Evolutionary conservation across 2,113 vertebrate species (phyloP).

Genomic region (Coptodon rendalli): DNA sequence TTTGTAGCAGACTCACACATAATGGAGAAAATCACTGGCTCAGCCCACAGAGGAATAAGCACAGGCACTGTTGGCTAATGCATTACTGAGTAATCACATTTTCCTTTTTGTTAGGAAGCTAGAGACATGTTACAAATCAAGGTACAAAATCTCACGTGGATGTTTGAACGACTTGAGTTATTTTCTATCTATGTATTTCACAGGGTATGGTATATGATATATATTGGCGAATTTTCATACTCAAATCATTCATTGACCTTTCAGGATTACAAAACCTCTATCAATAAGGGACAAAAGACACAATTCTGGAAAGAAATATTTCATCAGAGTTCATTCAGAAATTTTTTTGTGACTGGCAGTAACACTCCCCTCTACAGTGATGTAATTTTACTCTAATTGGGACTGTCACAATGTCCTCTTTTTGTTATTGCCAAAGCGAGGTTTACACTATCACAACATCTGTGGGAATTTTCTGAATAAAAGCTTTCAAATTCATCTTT

Average conservation of each 20-base stretch:
- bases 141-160: neutral
- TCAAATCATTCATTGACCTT: neutral
- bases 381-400: neutral
- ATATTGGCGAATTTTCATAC: neutral
- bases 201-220: neutral
- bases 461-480: neutral
- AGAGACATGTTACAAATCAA: neutral
- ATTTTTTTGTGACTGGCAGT: neutral
- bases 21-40: conserved; percentile 27
- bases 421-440: neutral
- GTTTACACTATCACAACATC: neutral
- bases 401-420: neutral
- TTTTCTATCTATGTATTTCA: neutral
- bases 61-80: conserved; percentile 1
- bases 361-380: neutral
- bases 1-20: conserved; percentile 1
- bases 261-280: neutral
- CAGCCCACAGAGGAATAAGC: conserved; percentile 19
- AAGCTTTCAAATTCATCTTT: neutral
- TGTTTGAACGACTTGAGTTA: neutral
- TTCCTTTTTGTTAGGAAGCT: neutral
- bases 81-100: conserved; percentile 18
- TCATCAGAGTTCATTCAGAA: neutral
- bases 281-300: neutral
- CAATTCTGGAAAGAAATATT: neutral